phyloP scores from a whole-genome alignment of 2,113 vertebrate species.

The Laticauda colubrina region DNA sequence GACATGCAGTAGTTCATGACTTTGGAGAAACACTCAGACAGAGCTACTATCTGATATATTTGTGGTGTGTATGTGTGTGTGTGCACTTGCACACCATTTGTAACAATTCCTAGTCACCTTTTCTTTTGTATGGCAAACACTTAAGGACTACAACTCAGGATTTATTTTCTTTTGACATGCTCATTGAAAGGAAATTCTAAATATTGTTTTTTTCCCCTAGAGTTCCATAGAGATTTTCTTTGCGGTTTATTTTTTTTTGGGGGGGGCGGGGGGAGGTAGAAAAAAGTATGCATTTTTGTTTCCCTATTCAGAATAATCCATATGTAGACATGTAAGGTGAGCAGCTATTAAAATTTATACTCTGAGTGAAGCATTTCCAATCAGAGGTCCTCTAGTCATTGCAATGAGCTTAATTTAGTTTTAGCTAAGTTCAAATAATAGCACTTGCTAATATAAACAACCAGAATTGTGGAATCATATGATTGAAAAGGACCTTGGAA shows the following conservation, averaged over 20 bases:
- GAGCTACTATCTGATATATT: neutral
- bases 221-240: neutral
- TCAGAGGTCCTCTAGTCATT: neutral
- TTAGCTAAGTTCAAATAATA: neutral
- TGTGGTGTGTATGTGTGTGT: neutral
- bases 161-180: neutral
- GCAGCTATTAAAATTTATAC: conserved; percentile 9
- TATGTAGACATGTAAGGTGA: neutral
- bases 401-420: neutral
- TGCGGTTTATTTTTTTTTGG: neutral
- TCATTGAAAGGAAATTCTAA: neutral
- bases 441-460: neutral
- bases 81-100: neutral
- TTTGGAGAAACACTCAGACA: neutral
- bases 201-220: neutral
- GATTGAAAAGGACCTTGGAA: neutral
- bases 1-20: neutral
- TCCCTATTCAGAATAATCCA: neutral
- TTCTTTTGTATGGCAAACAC: neutral
- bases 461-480: neutral
- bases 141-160: neutral
- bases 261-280: neutral
- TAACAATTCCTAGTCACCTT: neutral
- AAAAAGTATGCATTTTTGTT: neutral
- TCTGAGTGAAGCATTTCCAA: neutral